These are phyloP conservation scores for Chaetodon trifascialis DNA, from an alignment of 2,113 vertebrate species.

Conservation along the genomic window DNA sequence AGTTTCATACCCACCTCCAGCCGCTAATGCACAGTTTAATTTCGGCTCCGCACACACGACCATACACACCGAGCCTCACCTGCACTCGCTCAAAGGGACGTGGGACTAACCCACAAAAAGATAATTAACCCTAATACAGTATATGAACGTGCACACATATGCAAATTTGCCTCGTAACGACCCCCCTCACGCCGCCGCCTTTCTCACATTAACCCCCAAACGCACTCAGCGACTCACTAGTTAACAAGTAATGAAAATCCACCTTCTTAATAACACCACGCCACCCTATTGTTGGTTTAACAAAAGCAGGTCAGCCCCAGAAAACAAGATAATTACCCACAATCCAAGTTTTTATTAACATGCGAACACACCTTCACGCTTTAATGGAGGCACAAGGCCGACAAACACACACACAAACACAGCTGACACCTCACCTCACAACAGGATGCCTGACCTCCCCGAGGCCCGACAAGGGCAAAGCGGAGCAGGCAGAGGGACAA, in stretches of 20 bases:
- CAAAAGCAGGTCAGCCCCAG: conserved; percentile 6
- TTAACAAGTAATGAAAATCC: conserved; percentile 61
- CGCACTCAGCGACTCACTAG: conserved; percentile 36
- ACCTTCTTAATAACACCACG: conserved; percentile 31
- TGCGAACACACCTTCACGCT: background rate
- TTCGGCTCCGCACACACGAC: conserved; percentile 47
- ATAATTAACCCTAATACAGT: conserved; percentile 41
- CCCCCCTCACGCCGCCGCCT: conserved; percentile 39
- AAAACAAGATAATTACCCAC: conserved; percentile 3
- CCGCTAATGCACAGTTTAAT: conserved; percentile 72
- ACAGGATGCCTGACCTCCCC: conserved; percentile 37
- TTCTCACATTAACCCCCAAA: conserved; percentile 57
- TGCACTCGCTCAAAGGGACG: conserved; percentile 46
- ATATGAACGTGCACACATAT: conserved; percentile 27
- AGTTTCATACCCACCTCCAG: conserved; percentile 68
- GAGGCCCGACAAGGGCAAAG: conserved; percentile 53
- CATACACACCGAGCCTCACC: conserved; percentile 35
- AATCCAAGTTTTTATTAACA: conserved; percentile 25
- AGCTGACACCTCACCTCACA: conserved; percentile 40
- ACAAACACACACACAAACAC: conserved; percentile 10
- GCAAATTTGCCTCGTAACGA: conserved; percentile 50
- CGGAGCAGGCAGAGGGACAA: conserved; percentile 27
- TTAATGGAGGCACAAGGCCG: background rate
- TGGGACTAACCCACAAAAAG: conserved; percentile 21
- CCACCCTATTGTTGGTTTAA: background rate